Evolutionary conservation across 2,113 vertebrate species (phyloP).

Genomic region (Oncorhynchus gorbuscha): DNA sequence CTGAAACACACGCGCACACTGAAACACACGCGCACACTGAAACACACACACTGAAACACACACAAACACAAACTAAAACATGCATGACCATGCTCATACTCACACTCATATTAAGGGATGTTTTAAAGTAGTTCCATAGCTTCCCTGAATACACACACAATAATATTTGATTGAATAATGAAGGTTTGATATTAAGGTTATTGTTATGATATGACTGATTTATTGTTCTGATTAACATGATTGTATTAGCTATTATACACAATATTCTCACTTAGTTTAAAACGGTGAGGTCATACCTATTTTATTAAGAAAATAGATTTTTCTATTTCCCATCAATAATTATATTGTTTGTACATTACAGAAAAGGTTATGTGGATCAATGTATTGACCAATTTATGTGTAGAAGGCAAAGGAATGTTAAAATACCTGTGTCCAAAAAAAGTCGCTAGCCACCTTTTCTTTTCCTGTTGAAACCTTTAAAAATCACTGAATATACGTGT

Average conservation of each 20-base stretch:
- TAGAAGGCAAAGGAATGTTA: not conserved
- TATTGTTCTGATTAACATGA: not conserved
- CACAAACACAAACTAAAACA: not conserved
- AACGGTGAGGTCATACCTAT: not conserved
- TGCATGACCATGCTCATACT: not conserved
- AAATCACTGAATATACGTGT: not conserved
- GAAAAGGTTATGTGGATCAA: conserved; percentile 5
- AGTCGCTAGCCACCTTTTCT: not conserved
- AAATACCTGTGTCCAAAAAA: not conserved
- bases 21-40: not conserved
- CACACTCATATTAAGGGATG: conserved; percentile 7
- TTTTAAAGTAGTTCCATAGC: conserved; percentile 11
- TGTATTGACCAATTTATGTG: not conserved
- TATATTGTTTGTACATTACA: not conserved
- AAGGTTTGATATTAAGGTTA: not conserved
- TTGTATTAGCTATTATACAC: too few species aligned
- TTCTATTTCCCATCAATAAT: not conserved
- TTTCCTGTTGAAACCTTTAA: not conserved
- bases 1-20: not conserved
- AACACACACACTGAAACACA: too few species aligned
- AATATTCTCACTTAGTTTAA: not conserved
- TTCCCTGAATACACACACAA: not conserved
- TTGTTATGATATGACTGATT: not conserved
- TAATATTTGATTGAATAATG: not conserved
- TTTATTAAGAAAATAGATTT: not conserved